These are phyloP conservation scores for Corythornis leucogaster DNA, from an alignment of 2,797 vertebrate genomes.

Conservation along the genomic window DNA sequence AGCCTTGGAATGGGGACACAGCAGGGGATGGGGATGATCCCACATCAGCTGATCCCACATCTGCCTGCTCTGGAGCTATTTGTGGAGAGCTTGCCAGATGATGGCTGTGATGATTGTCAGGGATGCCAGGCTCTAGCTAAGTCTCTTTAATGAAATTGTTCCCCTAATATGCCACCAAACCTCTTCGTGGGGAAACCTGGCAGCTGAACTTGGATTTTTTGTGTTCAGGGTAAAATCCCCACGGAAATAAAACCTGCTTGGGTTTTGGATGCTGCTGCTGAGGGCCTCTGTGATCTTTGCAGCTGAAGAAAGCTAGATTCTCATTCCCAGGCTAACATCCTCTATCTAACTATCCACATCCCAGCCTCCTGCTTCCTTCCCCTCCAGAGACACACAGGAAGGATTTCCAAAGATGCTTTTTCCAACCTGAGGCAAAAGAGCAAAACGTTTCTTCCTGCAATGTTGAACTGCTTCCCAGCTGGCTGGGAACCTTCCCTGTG, in stretches of 20 bases:
- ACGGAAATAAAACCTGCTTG: not conserved
- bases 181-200: not conserved
- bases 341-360: no score
- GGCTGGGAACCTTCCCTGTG: not conserved
- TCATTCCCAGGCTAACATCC: not conserved
- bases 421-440: not conserved
- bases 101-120: not conserved
- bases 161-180: not conserved
- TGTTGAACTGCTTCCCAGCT: not conserved
- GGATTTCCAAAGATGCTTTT: not conserved
- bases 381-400: rapidly evolving
- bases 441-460: not conserved
- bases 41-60: slow-evolving; percentile 44
- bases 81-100: slow-evolving; percentile 10
- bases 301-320: not conserved
- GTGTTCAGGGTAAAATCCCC: slow-evolving; percentile 5
- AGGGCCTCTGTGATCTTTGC: not conserved
- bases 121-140: not conserved
- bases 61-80: slow-evolving; percentile 21
- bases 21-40: not conserved
- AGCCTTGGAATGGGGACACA: slow-evolving; percentile 1
- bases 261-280: not conserved
- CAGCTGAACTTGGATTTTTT: not conserved
- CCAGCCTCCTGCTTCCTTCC: not conserved
- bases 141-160: slow-evolving; percentile 9